A percentile compares a stretch with the other conserved stretches of the same genome.
Conservation (phyloP, 2,888 invertebrate genomes). For the Drosophila kambysellisi region DNA sequence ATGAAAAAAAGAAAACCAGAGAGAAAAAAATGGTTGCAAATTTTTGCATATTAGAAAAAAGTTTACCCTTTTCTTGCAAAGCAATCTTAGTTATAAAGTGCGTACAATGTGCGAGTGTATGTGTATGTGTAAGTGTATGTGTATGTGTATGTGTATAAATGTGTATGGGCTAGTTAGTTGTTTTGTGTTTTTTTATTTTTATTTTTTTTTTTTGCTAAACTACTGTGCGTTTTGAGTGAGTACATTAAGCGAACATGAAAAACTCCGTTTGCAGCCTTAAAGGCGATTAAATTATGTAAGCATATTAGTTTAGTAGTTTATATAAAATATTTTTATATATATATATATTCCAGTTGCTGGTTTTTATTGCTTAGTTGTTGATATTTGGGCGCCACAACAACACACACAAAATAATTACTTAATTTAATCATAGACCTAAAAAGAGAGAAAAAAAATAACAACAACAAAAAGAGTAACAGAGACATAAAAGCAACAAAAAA, state of each 20-base stretch:
- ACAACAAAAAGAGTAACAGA: slow-evolving; percentile 3
- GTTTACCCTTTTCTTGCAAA: slow-evolving; percentile 33
- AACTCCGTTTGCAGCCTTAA: slow-evolving; percentile 19
- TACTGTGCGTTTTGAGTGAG: slow-evolving; percentile 63
- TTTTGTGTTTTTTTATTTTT: slow-evolving; percentile 5
- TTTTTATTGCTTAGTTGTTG: slow-evolving; percentile 8
- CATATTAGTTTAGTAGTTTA: slow-evolving; percentile 31
- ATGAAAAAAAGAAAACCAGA: slow-evolving; percentile 18
- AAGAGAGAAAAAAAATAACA: slow-evolving; percentile 15
- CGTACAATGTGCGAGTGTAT: slow-evolving; percentile 19
- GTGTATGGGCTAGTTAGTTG: slow-evolving; percentile 56
- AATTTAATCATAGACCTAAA: slow-evolving; percentile 71
- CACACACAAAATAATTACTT: slow-evolving; percentile 75
- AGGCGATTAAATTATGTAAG: slow-evolving; percentile 46
- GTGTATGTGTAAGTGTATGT: slow-evolving; percentile 14
- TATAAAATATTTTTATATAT: slow-evolving; percentile 24
- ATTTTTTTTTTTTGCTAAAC: slow-evolving; percentile 26
- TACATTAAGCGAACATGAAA: slow-evolving; percentile 27
- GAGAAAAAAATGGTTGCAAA: slow-evolving; percentile 32
- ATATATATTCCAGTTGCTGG: slow-evolving; percentile 3
- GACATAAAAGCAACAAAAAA: slow-evolving; percentile 24
- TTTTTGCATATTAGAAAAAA: slow-evolving; percentile 65
- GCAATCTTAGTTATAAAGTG: slow-evolving; percentile 30
- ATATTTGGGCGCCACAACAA: slow-evolving; percentile 48
- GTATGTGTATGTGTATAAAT: slow-evolving; percentile 1